Conservation (phyloP, 2,797 vertebrate species). For the Taenioides sp. region DNA sequence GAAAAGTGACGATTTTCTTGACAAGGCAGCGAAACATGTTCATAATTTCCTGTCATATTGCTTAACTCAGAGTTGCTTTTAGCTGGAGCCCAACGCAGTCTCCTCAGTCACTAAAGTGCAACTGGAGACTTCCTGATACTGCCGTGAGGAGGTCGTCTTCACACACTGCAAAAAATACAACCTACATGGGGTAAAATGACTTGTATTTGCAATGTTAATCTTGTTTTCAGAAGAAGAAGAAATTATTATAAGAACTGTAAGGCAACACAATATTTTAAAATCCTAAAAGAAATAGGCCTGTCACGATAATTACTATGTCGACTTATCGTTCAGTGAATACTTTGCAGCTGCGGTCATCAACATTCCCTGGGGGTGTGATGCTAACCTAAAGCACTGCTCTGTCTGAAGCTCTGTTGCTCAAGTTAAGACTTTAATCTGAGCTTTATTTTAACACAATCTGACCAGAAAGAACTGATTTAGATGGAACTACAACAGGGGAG, state of each 20-base stretch:
- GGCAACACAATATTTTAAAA: background rate
- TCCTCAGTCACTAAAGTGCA: slow-evolving; percentile 16
- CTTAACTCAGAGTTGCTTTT: slow-evolving; percentile 42
- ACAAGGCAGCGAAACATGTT: slow-evolving; percentile 61
- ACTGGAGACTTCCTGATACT: slow-evolving; percentile 28
- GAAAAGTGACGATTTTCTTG: slow-evolving; percentile 32
- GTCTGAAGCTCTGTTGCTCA: no score
- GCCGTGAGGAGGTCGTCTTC: slow-evolving; percentile 26
- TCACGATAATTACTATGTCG: no score
- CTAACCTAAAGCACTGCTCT: no score
- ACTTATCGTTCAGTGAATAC: no score
- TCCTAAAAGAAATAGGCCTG: background rate
- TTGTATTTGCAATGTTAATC: background rate
- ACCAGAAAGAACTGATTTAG: no score
- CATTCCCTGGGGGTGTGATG: no score
- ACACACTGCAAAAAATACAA: background rate
- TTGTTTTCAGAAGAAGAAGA: background rate
- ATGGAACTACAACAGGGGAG: no score
- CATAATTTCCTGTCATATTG: slow-evolving; percentile 29
- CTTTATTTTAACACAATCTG: no score
- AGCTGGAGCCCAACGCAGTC: slow-evolving; percentile 34
- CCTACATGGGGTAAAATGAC: background rate
- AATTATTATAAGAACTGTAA: background rate
- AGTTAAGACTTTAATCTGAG: no score
- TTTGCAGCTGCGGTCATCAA: no score